These are phyloP conservation scores for Ferdinandea cuprea DNA, from an alignment of 2,888 invertebrate species.

Conservation along the genomic window DNA sequence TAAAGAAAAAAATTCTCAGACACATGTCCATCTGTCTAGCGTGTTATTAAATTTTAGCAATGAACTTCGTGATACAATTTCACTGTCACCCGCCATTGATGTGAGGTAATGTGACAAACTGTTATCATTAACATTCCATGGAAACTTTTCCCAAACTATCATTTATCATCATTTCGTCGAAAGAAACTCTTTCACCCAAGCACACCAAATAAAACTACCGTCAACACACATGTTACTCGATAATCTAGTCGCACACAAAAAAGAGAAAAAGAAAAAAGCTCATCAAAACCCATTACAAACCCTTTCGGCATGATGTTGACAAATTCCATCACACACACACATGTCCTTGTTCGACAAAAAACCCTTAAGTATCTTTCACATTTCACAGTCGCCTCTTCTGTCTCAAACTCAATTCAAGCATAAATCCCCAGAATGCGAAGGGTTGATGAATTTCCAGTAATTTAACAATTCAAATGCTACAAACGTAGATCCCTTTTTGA, in stretches of 20 bases:
- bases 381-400: neutral
- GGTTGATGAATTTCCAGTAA: slow-evolving; percentile 45
- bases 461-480: slow-evolving; percentile 7
- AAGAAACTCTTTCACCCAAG: neutral
- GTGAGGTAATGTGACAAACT: slow-evolving; percentile 2
- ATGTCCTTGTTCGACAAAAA: neutral
- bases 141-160: slow-evolving; percentile 21
- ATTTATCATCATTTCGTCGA: slow-evolving; percentile 40
- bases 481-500: slow-evolving; percentile 16
- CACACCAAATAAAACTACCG: slow-evolving; percentile 25
- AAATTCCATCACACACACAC: slow-evolving; percentile 12
- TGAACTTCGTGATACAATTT: slow-evolving; percentile 24
- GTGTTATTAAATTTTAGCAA: too few species aligned
- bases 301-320: slow-evolving; percentile 36
- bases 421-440: slow-evolving; percentile 36
- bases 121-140: slow-evolving; percentile 20
- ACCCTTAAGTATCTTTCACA: slow-evolving; percentile 17
- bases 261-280: neutral
- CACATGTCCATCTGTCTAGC: neutral
- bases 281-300: slow-evolving; percentile 34
- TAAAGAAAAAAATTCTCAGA: too few species aligned
- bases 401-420: slow-evolving; percentile 7
- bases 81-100: neutral
- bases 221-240: slow-evolving; percentile 54
- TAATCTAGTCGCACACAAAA: slow-evolving; percentile 3